Base-by-base conservation (phyloP, 2,888 invertebrate genomes). In the Eristalis arbustorum region DNA sequence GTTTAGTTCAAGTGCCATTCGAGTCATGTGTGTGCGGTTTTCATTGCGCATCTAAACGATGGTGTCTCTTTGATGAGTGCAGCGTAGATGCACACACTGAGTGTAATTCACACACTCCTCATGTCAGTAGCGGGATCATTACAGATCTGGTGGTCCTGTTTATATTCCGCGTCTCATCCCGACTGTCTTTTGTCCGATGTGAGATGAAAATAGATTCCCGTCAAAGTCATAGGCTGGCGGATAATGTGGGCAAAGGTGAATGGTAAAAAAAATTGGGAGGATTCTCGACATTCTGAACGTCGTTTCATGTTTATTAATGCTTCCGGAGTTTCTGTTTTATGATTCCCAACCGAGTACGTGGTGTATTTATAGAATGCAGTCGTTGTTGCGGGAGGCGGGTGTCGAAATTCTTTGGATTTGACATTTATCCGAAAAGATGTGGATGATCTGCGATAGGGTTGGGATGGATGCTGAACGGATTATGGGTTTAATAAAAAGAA, bases 91-190 rank as follows among this genome's bases (percentile, higher is more conserved):
- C 31, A 76, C 11, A 69, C 76, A 72, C n/a, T n/a, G 37, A 71
- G 62, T 84, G 75, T 76, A 76, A 72, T 80, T 80, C 56, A 49
- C 49, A 49, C 49, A 49, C 57, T 62, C 49, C 75, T 71, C 25
- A 3, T 25, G 13, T 59, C 25, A 10, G 59, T 59, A 13, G 25
- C 22, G 2, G 23, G 57, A 22, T 57, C 57, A 57, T 57, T 57
- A 23, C 23, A 23, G 18, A 5, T 18, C 23, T 59, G 59, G 25
- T 59, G 59, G 59, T 59, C 59, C 59, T 59, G 23, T 59, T 56
- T 56, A 34, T 69, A 57, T 57, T 59, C 8, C 31, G 37, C 8
- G 11, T 13, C 37, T 69, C 10, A 22, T 42, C 63, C 72, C 49
- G 49, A 56, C 63, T 49, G 49, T 49, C 18, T 22, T 40, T 25